Base-by-base conservation (phyloP, 2,888 invertebrate species). In the Adela reaumurella region DNA sequence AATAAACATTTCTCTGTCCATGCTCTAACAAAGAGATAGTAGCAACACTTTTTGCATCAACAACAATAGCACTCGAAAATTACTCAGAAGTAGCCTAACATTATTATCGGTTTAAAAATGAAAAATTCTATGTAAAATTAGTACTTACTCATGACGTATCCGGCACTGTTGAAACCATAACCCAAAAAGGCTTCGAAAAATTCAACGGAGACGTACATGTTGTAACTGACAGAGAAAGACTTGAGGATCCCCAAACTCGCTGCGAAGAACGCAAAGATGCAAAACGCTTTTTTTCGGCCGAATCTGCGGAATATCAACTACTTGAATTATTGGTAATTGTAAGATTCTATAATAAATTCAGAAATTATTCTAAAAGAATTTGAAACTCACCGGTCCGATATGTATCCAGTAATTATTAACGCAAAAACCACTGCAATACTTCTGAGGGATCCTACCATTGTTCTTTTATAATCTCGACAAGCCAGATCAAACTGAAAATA, bases 141-240 rank as follows among this genome's bases (percentile, higher is more conserved):
- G n/a, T 14, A 35, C 35, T 35, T 55, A 76, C 76, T 65, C 67
- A 77, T 67, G 44, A 77, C 70, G 45, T 76, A 84, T 42, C 70
- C 79, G 8, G 83, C 78, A 57, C 79, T 78, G 59, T 74, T 82
- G 57, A 83, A 78, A 1, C 83, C 83, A 56, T 82, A 80, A 6
- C 81, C 79, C 46, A 81, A 71, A 18, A 76, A 69, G 2, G 83
- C 81, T 59, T 82, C 83, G 46, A 83, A 60, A 64, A 84, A 81
- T 65, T 84, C 83, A 56, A 83, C 63, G n/a, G 62, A 55, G 49
- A 83, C 56, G 62, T 81, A 84, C 74, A 81, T 74, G 54, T 64
- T 62, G 64, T 84, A 84, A 65, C 69, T 77, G 55, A 73, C 57
- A 44, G 84, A 72, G 59, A 81, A 74, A 3, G 81, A 79, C 58